phyloP scores from a whole-genome alignment of 2,113 vertebrate genomes.

The Gavia stellata region DNA sequence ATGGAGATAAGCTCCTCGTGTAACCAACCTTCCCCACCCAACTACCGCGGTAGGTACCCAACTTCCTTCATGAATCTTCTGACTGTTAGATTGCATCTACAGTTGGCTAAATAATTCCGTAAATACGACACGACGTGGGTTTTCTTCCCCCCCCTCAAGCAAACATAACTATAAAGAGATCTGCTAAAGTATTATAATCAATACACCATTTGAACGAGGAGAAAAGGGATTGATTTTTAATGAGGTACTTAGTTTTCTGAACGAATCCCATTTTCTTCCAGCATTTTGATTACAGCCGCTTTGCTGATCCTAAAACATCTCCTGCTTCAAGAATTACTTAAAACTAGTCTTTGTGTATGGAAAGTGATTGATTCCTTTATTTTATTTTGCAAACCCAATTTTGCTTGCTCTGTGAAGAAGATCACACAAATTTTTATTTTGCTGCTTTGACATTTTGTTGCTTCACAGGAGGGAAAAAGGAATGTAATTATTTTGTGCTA shows the following conservation, averaged over 20 bases:
- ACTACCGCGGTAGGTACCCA: rapidly evolving
- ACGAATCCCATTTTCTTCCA: not conserved
- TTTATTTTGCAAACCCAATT: not conserved
- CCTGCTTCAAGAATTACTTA: not conserved
- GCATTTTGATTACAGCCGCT: not conserved
- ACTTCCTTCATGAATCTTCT: not conserved
- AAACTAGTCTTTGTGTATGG: not conserved
- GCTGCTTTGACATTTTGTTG: not conserved
- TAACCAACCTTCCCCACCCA: not conserved
- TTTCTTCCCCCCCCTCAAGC: not conserved
- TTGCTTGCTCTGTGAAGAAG: not conserved
- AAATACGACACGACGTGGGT: rapidly evolving
- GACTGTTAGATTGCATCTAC: rapidly evolving
- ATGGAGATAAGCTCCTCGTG: not conserved
- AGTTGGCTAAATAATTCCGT: not conserved
- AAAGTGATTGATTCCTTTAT: not conserved
- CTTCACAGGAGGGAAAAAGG: not conserved
- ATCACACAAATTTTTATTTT: not conserved
- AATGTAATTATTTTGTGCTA: not conserved
- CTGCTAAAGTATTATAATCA: not conserved
- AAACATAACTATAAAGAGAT: not conserved
- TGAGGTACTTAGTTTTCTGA: not conserved
- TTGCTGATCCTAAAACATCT: not conserved
- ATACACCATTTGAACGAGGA: not conserved
- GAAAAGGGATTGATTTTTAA: not conserved